phyloP scores from a whole-genome alignment of 2,888 invertebrate genomes.

The Caenorhabditis wallacei region DNA sequence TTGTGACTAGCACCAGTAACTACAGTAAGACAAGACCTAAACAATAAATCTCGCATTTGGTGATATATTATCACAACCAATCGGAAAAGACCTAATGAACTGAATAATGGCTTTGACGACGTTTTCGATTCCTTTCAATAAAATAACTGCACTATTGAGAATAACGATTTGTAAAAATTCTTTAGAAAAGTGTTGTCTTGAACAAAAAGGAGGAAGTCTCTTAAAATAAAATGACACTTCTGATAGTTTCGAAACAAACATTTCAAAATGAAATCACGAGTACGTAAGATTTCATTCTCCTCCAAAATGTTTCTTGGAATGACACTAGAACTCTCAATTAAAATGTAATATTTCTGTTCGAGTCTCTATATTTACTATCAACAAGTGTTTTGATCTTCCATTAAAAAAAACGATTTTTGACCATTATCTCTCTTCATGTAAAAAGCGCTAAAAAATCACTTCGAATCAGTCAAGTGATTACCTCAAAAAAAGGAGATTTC shows the following conservation, averaged over 20 bases:
- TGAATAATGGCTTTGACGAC: neutral
- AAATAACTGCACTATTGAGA: neutral
- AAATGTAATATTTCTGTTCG: too few relatives aligned
- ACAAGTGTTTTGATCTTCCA: conserved; percentile 7
- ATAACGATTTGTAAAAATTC: neutral
- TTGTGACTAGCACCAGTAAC: neutral
- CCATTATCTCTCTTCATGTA: conserved; percentile 29
- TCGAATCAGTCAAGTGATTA: conserved; percentile 59
- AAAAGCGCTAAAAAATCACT: conserved; percentile 48
- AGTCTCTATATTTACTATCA: neutral
- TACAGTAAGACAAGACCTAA: conserved; percentile 20
- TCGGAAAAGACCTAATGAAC: conserved; percentile 20
- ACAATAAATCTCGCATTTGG: conserved; percentile 42
- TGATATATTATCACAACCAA: conserved; percentile 52
- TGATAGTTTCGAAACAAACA: too few relatives aligned
- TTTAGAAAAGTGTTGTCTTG: too few relatives aligned
- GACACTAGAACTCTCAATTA: too few relatives aligned
- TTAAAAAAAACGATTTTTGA: conserved; percentile 25
- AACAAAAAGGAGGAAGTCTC: too few relatives aligned
- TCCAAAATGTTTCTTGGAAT: too few relatives aligned
- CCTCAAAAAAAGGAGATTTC: conserved; percentile 38
- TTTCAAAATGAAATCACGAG: too few relatives aligned
- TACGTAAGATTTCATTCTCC: too few relatives aligned
- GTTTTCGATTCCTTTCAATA: neutral
- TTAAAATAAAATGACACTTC: too few relatives aligned